Conservation (phyloP, 1,140 invertebrate genomes). For the Babylonia areolata region DNA sequence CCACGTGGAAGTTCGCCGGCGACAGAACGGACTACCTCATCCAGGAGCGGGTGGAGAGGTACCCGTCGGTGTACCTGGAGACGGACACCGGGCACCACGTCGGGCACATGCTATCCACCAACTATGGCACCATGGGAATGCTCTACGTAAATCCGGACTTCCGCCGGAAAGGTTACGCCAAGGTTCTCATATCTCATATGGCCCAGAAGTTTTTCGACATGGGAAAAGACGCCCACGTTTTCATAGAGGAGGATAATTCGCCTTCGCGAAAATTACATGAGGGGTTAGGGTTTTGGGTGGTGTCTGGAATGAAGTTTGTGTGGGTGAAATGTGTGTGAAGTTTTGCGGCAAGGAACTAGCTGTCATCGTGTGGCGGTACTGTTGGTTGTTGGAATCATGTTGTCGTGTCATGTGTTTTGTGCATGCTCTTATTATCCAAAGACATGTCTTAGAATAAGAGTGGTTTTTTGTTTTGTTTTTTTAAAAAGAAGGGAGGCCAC, state of each 20-base stretch:
- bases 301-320: background rate
- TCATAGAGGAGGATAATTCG: background rate
- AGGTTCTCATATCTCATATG: conserved; percentile 24
- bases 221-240: background rate
- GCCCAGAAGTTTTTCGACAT: background rate
- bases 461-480: too few species aligned
- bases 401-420: too few species aligned
- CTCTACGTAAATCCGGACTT: conserved; percentile 26
- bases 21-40: background rate
- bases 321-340: background rate
- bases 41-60: background rate
- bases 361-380: too few species aligned
- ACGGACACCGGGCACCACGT: background rate
- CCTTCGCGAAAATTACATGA: background rate
- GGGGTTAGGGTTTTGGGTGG: background rate
- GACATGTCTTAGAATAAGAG: too few species aligned
- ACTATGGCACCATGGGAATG: conserved; percentile 3
- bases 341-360: too few species aligned
- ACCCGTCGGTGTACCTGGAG: background rate
- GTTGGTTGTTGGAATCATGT: too few species aligned
- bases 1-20: conserved; percentile 6
- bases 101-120: conserved; percentile 12
- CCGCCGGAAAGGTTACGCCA: conserved; percentile 24
- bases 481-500: too few species aligned
- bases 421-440: too few species aligned